phyloP scores from a whole-genome alignment of 2,888 invertebrate genomes.

The Drosophila robusta region DNA sequence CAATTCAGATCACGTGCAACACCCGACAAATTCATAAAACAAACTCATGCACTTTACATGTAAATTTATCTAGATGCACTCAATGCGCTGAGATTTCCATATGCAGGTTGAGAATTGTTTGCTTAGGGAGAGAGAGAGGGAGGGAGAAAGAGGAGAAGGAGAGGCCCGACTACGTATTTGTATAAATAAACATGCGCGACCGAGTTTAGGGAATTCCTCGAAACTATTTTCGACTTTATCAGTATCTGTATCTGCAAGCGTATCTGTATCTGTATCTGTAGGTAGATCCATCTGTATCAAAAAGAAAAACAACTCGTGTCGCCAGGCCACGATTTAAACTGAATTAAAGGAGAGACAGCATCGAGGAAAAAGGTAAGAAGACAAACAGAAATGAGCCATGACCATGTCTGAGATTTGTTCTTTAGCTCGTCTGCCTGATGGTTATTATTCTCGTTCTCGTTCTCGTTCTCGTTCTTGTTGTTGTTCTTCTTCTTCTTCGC shows the following conservation, averaged over 20 bases:
- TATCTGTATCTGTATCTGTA: slow-evolving; percentile 21
- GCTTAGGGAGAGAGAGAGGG: background rate
- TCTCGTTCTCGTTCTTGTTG: slow-evolving; percentile 3
- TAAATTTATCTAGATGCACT: slow-evolving; percentile 61
- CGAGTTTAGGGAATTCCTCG: slow-evolving; percentile 75
- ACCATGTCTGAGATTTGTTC: slow-evolving; percentile 52
- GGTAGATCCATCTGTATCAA: slow-evolving; percentile 45
- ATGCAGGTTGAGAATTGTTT: slow-evolving; percentile 50
- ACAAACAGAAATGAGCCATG: slow-evolving; percentile 54
- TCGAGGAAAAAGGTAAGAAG: slow-evolving; percentile 34
- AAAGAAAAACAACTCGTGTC: slow-evolving; percentile 36
- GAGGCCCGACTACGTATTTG: slow-evolving; percentile 12
- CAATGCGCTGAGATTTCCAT: slow-evolving; percentile 26
- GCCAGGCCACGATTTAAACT: slow-evolving; percentile 39
- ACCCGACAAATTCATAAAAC: slow-evolving; percentile 33
- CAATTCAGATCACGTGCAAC: slow-evolving; percentile 28
- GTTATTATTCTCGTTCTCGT: slow-evolving; percentile 20
- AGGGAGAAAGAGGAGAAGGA: background rate
- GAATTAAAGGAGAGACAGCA: slow-evolving; percentile 27
- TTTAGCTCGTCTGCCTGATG: slow-evolving; percentile 7
- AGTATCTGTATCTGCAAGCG: slow-evolving; percentile 26
- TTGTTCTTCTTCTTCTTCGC: slow-evolving; percentile 26
- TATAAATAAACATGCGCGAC: slow-evolving; percentile 70
- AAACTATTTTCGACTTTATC: slow-evolving; percentile 73
- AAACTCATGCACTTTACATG: slow-evolving; percentile 54